phyloP scores from a whole-genome alignment of 2,888 invertebrate species.

The Xestia sexstrigata region DNA sequence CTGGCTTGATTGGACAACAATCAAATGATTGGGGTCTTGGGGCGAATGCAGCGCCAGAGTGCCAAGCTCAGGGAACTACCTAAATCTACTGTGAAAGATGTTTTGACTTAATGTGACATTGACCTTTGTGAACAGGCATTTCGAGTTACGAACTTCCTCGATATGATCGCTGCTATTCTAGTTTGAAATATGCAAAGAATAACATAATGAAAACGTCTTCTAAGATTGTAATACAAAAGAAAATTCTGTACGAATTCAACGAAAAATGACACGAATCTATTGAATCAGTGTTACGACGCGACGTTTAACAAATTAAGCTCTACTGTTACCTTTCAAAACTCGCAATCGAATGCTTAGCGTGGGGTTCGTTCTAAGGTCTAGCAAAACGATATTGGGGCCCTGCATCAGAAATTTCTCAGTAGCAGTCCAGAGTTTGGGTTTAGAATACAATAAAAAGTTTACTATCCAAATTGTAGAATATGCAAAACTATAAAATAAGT shows the following conservation, averaged over 20 bases:
- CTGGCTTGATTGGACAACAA: slow-evolving; percentile 62
- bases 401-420: not conserved
- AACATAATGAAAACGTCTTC: not conserved
- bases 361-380: not conserved
- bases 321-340: not conserved
- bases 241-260: not conserved
- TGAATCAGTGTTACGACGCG: not conserved
- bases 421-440: too few species aligned
- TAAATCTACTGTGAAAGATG: slow-evolving; percentile 26
- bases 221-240: too few species aligned
- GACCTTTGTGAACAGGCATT: slow-evolving; percentile 13
- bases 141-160: slow-evolving; percentile 3
- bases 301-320: not conserved
- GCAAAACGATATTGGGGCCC: not conserved
- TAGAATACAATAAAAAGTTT: not conserved
- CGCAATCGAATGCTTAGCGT: not conserved
- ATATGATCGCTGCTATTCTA: not conserved
- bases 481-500: not conserved
- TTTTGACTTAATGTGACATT: slow-evolving; percentile 37
- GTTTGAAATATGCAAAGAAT: slow-evolving; percentile 8
- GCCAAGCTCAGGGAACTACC: slow-evolving; percentile 32
- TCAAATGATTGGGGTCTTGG: slow-evolving; percentile 53
- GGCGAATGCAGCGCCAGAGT: slow-evolving; percentile 38
- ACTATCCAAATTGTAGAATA: not conserved
- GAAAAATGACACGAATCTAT: not conserved